Base-by-base conservation (phyloP, 2,113 vertebrate species). In the Onychostoma macrolepis region DNA sequence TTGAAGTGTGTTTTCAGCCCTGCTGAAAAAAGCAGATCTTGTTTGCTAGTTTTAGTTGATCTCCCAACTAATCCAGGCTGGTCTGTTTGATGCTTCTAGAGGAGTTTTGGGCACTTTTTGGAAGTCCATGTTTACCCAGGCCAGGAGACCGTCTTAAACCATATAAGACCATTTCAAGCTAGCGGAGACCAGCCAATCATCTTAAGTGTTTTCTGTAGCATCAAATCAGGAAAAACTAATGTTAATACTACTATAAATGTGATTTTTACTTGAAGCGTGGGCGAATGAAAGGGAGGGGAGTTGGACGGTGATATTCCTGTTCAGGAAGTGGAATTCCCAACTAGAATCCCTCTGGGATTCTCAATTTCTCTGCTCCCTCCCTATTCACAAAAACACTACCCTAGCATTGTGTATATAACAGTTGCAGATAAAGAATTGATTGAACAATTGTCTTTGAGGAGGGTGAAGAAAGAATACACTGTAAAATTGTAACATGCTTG, bases 271-370 rank as follows among this genome's bases (percentile, higher is more conserved):
- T 83, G 48, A 79, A 87, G 58, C 19, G 45, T 86, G 80, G 56
- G 30, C 74, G 85, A 89, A 85, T 84, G 61, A 75, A 21, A 58
- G 61, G 71, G 67, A 89, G 77, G 43, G 50, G 45, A 86, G 84
- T 43, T 80, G 80, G 80, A 77, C 72, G 45, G 84, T 86, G 87
- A 87, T 76, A 86, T 83, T 84, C 88, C 85, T 41, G 30, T 87
- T 87, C 86, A 83, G 88, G 83, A 89, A 85, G 86, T 87, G 86
- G 77, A 89, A 87, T 71, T 88, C 89, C 87, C 80, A 88, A 84
- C 79, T 63, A 86, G 78, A 88, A 76, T 48, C 80, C 89, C 72
- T 86, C 80, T 69, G 89, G 86, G 86, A 88, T 84, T 65, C 82
- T 85, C 80, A 83, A 67, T 87, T 82, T 80, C 84, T 79, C 67